Evolutionary conservation across 2,888 invertebrate genomes (phyloP).

Genomic region (Lagria hirta): DNA sequence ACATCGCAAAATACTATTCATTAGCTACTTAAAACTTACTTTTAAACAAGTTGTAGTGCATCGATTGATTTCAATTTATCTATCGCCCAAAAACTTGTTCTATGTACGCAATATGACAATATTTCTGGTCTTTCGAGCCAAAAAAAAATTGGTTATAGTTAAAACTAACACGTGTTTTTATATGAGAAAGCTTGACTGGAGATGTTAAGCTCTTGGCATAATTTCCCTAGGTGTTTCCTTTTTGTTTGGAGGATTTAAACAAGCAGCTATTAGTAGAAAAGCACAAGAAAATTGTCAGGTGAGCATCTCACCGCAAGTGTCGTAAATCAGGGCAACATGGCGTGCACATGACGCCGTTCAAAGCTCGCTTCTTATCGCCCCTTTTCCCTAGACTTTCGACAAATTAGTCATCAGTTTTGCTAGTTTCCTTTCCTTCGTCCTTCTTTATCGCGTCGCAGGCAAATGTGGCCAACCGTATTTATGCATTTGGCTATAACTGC

Average conservation of each 20-base stretch:
- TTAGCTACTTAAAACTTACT: too few species aligned
- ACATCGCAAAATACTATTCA: too few species aligned
- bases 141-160: too few species aligned
- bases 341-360: slow-evolving; percentile 41
- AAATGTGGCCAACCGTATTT: slow-evolving; percentile 42
- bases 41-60: too few species aligned
- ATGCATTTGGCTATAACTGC: slow-evolving; percentile 38
- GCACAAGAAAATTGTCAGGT: slow-evolving; percentile 35
- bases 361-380: slow-evolving; percentile 40
- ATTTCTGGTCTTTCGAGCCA: too few species aligned
- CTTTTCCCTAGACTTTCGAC: slow-evolving; percentile 45
- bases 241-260: too few species aligned
- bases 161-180: too few species aligned
- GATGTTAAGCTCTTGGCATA: background rate
- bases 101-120: too few species aligned
- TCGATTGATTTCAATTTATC: too few species aligned
- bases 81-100: too few species aligned
- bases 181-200: background rate
- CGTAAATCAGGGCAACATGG: slow-evolving; percentile 40
- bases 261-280: slow-evolving; percentile 2
- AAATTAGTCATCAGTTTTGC: slow-evolving; percentile 52
- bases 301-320: slow-evolving; percentile 36
- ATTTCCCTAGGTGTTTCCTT: too few species aligned
- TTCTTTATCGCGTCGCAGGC: slow-evolving; percentile 36
- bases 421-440: slow-evolving; percentile 41